Conservation (phyloP, 2,888 invertebrate genomes). For the Drosophila melanocephala region DNA sequence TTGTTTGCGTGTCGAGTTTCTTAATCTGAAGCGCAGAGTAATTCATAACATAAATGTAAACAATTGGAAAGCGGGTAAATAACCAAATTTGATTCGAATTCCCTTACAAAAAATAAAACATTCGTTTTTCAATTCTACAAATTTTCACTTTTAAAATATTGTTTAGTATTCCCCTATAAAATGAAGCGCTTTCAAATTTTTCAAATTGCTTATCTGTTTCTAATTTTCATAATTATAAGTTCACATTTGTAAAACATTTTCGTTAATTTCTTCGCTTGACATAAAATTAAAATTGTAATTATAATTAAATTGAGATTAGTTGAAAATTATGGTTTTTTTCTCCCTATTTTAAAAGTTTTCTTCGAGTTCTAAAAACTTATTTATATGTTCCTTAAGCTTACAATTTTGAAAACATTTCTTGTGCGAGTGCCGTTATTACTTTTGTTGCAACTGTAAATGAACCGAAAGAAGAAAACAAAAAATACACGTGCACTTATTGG, state of each 20-base stretch:
- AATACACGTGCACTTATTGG: not conserved
- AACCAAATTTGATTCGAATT: not conserved
- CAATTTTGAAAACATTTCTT: not conserved
- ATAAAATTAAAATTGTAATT: not conserved
- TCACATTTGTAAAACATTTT: not conserved
- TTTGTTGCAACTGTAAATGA: not conserved
- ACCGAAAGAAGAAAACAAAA: not conserved
- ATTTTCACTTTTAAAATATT: no score
- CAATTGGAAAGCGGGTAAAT: not conserved
- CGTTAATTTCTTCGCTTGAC: not conserved
- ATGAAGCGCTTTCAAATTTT: no score
- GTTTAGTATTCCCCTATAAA: no score
- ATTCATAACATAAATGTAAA: not conserved
- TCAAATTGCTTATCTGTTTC: no score
- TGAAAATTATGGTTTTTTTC: not conserved
- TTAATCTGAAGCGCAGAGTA: slow-evolving; percentile 34
- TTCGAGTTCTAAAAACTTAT: not conserved
- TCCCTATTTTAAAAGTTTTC: not conserved
- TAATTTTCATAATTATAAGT: no score
- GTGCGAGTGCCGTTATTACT: not conserved
- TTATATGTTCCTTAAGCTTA: not conserved
- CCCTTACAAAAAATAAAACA: not conserved
- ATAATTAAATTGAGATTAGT: not conserved
- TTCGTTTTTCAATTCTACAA: no score
- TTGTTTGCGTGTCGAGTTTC: slow-evolving; percentile 56